phyloP scores from a whole-genome alignment of 92 coral and sea anemone genomes.

The Phenganax marumi region DNA sequence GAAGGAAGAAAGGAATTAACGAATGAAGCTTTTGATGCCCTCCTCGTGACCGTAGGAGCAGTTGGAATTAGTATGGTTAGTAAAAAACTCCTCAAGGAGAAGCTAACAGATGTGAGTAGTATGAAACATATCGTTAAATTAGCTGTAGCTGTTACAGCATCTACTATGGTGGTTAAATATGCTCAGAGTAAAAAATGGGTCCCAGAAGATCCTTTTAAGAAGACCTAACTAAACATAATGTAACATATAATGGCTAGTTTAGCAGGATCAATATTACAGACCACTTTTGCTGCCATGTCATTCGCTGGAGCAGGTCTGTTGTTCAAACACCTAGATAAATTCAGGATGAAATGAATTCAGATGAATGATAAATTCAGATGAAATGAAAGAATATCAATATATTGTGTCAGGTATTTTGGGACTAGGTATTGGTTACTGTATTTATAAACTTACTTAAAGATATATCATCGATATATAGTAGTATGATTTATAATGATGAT shows the following conservation, averaged over 20 bases:
- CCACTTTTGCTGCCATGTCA: conserved; percentile 5
- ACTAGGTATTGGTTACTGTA: no score
- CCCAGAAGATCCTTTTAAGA: conserved; percentile 30
- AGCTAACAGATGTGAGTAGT: neutral
- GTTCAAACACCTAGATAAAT: neutral
- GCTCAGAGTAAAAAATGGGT: conserved; percentile 11
- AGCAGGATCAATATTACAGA: conserved; percentile 11
- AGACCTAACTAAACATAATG: neutral
- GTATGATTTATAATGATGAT: no score
- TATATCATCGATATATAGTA: no score
- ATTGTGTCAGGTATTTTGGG: no score
- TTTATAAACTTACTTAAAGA: no score
- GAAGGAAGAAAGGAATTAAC: neutral
- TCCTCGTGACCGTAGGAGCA: neutral
- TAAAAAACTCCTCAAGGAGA: neutral
- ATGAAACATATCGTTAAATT: neutral
- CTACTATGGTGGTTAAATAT: conserved; percentile 1
- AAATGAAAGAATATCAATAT: neutral
- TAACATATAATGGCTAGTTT: conserved; percentile 15
- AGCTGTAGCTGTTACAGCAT: neutral
- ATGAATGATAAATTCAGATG: no score
- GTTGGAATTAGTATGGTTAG: neutral
- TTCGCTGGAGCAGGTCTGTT: conserved; percentile 18
- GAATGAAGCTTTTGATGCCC: conserved; percentile 29
- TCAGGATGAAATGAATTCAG: neutral